Percentiles rank a stretch among this genome's conserved stretches.
These are phyloP conservation scores for Lycophotia porphyrea DNA, from an alignment of 2,888 invertebrate species.

Conservation along the genomic window DNA sequence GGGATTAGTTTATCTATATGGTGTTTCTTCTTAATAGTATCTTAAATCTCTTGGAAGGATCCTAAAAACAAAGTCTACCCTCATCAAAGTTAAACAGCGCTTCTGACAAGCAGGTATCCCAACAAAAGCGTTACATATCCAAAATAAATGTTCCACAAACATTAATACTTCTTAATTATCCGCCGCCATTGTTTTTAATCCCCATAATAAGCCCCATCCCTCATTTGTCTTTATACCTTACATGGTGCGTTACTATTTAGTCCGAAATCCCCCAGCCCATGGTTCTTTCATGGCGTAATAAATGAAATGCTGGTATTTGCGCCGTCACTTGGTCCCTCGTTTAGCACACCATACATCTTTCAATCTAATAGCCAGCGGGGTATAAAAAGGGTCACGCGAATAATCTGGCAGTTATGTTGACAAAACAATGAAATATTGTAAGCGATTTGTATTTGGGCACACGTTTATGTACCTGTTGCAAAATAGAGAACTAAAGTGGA, in stretches of 20 bases:
- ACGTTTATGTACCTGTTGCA: background rate
- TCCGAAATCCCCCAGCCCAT: conserved; percentile 18
- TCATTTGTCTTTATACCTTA: conserved; percentile 47
- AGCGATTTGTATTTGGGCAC: background rate
- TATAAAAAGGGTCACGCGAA: conserved; percentile 27
- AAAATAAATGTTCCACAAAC: conserved; percentile 29
- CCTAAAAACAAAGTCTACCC: background rate
- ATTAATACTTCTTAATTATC: conserved; percentile 47
- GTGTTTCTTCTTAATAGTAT: background rate
- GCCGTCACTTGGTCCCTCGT: conserved; percentile 37
- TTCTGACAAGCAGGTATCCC: conserved; percentile 13
- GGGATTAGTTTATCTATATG: background rate
- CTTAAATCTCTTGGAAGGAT: background rate
- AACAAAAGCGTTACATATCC: conserved; percentile 7
- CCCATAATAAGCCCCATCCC: conserved; percentile 10
- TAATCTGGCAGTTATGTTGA: conserved; percentile 14
- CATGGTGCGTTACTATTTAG: conserved; percentile 14
- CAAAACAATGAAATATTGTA: conserved; percentile 27
- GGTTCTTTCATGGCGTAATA: conserved; percentile 32
- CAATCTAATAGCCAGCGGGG: conserved; percentile 13
- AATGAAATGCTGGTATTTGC: conserved; percentile 27
- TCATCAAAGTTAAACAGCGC: background rate
- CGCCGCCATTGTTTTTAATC: conserved; percentile 40
- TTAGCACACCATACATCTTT: conserved; percentile 31
- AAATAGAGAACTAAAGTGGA: background rate